phyloP scores from a whole-genome alignment of 2,888 invertebrate species.

The Drosophila yooni region DNA sequence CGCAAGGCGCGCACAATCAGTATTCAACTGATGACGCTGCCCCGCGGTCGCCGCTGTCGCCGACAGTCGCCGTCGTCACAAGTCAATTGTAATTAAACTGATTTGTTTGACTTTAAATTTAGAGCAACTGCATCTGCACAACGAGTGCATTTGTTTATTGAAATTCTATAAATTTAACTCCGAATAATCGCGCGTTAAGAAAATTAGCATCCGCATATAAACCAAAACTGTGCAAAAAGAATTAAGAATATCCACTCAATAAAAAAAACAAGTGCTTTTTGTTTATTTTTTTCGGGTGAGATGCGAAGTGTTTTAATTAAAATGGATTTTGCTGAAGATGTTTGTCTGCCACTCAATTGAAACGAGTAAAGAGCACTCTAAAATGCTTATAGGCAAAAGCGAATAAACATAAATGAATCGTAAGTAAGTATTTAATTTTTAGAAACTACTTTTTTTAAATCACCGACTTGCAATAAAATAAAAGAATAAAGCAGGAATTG shows the following conservation, averaged over 20 bases:
- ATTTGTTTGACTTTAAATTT: slow-evolving; percentile 45
- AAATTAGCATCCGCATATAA: slow-evolving; percentile 7
- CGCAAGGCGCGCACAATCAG: slow-evolving; percentile 47
- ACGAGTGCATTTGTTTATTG: slow-evolving; percentile 1
- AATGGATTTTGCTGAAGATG: background rate
- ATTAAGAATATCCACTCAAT: background rate
- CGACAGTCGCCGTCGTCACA: slow-evolving; percentile 5
- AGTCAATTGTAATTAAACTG: slow-evolving; percentile 50
- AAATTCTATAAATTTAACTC: background rate
- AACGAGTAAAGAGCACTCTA: background rate
- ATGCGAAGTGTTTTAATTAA: slow-evolving; percentile 17
- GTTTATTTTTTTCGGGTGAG: background rate
- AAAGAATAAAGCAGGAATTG: background rate
- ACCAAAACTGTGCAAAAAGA: background rate
- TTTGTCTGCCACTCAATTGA: background rate
- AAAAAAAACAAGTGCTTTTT: slow-evolving; percentile 2
- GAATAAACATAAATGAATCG: background rate
- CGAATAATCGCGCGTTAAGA: background rate
- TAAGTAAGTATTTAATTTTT: background rate
- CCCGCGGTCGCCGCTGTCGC: slow-evolving; percentile 18
- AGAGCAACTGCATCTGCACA: slow-evolving; percentile 5
- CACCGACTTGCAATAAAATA: background rate
- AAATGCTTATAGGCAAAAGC: background rate
- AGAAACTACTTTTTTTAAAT: background rate
- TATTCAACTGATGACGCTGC: slow-evolving; percentile 38